Percentiles rank a stretch among this genome's conserved stretches.
Evolutionary conservation across 2,113 vertebrate genomes (phyloP).

Genomic region (Pteruthius melanotis): DNA sequence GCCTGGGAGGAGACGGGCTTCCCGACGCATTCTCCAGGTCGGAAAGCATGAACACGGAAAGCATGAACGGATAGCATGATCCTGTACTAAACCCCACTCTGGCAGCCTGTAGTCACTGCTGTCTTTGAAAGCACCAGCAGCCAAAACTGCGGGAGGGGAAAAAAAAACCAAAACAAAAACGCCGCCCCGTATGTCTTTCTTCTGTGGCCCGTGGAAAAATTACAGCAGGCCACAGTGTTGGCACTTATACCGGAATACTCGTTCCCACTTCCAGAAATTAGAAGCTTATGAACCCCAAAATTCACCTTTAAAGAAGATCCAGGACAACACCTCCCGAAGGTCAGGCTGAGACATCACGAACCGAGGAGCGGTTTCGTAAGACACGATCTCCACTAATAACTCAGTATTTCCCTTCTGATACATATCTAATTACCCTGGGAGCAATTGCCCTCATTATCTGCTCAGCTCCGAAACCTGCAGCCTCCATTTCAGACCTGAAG

Average conservation of each 20-base stretch:
- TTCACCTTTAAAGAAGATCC: not conserved
- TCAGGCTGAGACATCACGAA: not conserved
- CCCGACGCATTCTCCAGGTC: fast-evolving
- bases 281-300: not conserved
- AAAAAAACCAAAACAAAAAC: not conserved
- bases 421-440: not conserved
- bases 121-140: not conserved
- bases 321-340: not conserved
- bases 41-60: fast-evolving
- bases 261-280: not conserved
- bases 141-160: fast-evolving
- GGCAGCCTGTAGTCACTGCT: not conserved
- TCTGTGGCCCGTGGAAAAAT: not conserved
- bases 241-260: fast-evolving
- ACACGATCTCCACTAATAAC: not conserved
- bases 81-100: not conserved
- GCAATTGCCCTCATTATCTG: not conserved
- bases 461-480: not conserved
- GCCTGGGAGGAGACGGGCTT: not conserved
- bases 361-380: not conserved
- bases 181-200: no score
- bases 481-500: not conserved
- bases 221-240: not conserved
- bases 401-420: not conserved
- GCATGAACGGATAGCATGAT: fast-evolving